Conservation (phyloP, 1,140 invertebrate genomes). For the Oreohelix idahoensis region DNA sequence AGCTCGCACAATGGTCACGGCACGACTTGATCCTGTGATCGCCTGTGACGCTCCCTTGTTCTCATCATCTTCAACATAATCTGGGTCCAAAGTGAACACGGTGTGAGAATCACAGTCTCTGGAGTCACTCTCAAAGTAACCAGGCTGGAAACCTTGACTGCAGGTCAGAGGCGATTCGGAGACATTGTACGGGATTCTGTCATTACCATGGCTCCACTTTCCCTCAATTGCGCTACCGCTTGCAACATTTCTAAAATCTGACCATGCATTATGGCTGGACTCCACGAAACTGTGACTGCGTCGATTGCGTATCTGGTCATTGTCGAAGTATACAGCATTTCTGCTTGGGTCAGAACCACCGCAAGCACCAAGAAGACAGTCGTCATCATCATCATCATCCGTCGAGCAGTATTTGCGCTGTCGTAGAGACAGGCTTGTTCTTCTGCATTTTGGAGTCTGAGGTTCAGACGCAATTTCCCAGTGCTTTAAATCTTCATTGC, state of each 20-base stretch:
- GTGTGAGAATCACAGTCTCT: conserved; percentile 12
- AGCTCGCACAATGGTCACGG: not conserved
- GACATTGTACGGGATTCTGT: not conserved
- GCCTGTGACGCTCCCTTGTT: not conserved
- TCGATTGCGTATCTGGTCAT: not conserved
- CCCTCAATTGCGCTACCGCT: too few relatives aligned
- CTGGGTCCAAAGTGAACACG: conserved; percentile 12
- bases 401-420: not conserved
- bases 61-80: not conserved
- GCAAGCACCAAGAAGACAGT: not conserved
- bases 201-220: too few relatives aligned
- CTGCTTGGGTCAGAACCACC: not conserved
- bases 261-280: not conserved
- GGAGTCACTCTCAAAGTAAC: not conserved
- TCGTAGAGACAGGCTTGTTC: not conserved
- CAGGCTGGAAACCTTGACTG: conserved; percentile 25
- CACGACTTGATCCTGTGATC: not conserved
- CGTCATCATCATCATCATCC: not conserved
- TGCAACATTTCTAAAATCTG: too few relatives aligned
- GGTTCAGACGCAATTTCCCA: not conserved
- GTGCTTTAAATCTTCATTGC: not conserved
- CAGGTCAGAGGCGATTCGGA: not conserved
- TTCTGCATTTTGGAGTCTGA: not conserved
- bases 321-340: not conserved
- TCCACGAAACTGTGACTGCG: not conserved